These are phyloP conservation scores for Eubasilissa splendida DNA, from an alignment of 2,888 invertebrate species.

Conservation along the genomic window DNA sequence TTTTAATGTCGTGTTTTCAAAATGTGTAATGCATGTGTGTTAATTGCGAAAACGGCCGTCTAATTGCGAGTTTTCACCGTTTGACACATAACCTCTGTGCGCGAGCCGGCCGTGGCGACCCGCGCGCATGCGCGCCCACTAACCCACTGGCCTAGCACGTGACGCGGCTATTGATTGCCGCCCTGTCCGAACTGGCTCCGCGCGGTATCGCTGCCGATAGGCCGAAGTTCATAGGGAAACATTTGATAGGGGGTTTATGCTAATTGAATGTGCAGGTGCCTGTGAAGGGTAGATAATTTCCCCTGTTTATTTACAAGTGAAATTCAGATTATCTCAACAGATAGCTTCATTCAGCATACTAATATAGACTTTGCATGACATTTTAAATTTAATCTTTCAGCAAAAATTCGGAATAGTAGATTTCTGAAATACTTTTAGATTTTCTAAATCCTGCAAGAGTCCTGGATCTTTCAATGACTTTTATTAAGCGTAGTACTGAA, in stretches of 20 bases:
- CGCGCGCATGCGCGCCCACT: conserved; percentile 55
- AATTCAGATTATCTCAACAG: too few relatives aligned
- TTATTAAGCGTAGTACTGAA: too few relatives aligned
- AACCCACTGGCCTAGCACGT: conserved; percentile 56
- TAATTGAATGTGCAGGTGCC: conserved; percentile 2
- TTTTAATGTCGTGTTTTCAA: too few relatives aligned
- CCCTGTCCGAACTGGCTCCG: neutral
- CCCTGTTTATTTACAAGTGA: too few relatives aligned
- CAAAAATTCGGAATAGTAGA: too few relatives aligned
- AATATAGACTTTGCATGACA: too few relatives aligned
- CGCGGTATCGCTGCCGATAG: conserved; percentile 24
- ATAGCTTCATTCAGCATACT: too few relatives aligned
- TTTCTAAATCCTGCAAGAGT: too few relatives aligned
- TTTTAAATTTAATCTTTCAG: too few relatives aligned
- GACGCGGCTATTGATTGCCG: conserved; percentile 55
- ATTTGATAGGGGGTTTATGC: conserved; percentile 13
- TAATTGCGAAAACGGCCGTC: neutral
- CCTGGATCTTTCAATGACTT: too few relatives aligned
- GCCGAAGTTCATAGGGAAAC: conserved; percentile 25
- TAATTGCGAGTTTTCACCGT: neutral
- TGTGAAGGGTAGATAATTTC: neutral
- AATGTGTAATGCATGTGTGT: too few relatives aligned
- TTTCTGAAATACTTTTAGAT: too few relatives aligned
- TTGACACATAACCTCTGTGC: conserved; percentile 40
- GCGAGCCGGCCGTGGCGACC: conserved; percentile 6